phyloP scores from a whole-genome alignment of 2,888 invertebrate genomes.

The Plagodis dolabraria region DNA sequence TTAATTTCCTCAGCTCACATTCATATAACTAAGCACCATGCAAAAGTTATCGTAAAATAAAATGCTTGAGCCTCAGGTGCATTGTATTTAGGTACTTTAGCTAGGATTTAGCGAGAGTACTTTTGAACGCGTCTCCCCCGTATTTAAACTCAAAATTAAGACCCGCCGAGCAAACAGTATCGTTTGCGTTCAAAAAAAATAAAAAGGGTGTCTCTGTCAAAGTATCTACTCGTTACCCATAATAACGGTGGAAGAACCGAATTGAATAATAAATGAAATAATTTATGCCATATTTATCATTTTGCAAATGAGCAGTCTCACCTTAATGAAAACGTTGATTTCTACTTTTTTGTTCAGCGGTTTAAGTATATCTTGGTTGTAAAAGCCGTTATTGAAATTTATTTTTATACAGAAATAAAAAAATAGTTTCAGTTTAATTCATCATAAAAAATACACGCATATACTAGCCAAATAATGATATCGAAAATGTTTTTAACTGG shows the following conservation, averaged over 20 bases:
- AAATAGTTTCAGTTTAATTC: no score
- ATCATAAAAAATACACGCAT: no score
- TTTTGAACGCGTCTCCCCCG: slow-evolving; percentile 70
- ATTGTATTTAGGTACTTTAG: slow-evolving; percentile 34
- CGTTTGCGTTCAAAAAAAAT: slow-evolving; percentile 62
- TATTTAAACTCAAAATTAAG: slow-evolving; percentile 82
- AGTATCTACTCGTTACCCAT: slow-evolving; percentile 71
- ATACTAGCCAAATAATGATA: no score
- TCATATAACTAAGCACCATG: neutral
- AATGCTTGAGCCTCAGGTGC: slow-evolving; percentile 56
- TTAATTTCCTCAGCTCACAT: neutral
- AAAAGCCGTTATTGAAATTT: no score
- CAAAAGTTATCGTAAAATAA: slow-evolving; percentile 12
- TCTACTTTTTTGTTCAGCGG: slow-evolving; percentile 51
- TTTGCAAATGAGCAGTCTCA: slow-evolving; percentile 83
- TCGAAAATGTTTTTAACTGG: no score
- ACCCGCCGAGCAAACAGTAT: slow-evolving; percentile 79
- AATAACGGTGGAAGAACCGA: slow-evolving; percentile 79
- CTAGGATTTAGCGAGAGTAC: slow-evolving; percentile 69
- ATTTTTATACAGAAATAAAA: no score
- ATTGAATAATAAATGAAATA: slow-evolving; percentile 86
- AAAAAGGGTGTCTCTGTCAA: slow-evolving; percentile 77
- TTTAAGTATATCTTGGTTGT: no score
- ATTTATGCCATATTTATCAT: slow-evolving; percentile 86
- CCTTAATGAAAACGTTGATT: slow-evolving; percentile 81